Percentiles rank a stretch among this genome's conserved stretches.
Conservation (phyloP, 1,140 invertebrate genomes). For the Apolygus lucorum region DNA sequence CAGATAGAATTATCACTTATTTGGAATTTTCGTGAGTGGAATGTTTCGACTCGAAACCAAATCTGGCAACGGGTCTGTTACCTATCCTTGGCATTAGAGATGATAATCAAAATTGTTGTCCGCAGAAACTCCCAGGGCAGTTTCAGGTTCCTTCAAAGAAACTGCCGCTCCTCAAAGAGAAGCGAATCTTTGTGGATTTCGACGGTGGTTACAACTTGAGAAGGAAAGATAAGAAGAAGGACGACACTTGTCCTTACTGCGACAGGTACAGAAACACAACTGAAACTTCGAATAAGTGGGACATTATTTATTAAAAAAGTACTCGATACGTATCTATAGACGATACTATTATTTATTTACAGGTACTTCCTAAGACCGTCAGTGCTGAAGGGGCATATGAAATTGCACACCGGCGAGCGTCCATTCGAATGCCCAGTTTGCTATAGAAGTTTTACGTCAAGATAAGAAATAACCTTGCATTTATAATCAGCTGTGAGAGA, state of each 20-base stretch:
- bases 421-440: constrained; percentile 58
- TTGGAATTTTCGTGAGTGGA: no score
- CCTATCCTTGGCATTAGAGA: no score
- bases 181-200: not conserved
- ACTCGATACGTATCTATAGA: not conserved
- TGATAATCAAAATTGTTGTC: no score
- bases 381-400: constrained; percentile 51
- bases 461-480: no score
- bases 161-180: not conserved
- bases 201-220: not conserved
- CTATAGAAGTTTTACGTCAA: constrained; percentile 54
- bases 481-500: no score
- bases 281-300: not conserved
- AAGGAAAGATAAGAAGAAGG: constrained; percentile 4
- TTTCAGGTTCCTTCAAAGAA: not conserved
- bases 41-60: no score
- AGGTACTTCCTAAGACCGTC: no score
- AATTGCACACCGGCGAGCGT: constrained; percentile 58
- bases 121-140: not conserved
- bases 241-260: not conserved
- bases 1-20: no score
- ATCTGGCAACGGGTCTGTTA: no score
- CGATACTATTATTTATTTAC: not conserved
- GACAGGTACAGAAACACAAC: not conserved
- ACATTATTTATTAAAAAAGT: not conserved